These are phyloP conservation scores for Hyperopisus bebe DNA, from an alignment of 2,113 vertebrate species.

Conservation along the genomic window DNA sequence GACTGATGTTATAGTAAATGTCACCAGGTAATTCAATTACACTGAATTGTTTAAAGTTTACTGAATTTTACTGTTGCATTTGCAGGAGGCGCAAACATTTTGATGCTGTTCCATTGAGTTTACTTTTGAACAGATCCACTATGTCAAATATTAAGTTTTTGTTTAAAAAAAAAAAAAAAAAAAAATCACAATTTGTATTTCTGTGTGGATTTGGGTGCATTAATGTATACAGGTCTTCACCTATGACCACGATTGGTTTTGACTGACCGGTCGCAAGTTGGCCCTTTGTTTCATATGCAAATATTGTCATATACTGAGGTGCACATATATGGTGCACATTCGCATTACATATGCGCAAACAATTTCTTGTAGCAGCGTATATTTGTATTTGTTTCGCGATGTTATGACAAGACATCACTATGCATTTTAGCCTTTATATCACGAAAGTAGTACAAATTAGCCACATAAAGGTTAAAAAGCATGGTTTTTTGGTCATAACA, in stretches of 20 bases:
- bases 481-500: no score
- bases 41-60: not conserved
- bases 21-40: not conserved
- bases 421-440: not conserved
- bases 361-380: no score
- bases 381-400: no score
- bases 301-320: no score
- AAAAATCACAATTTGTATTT: not conserved
- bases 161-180: not conserved
- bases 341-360: no score
- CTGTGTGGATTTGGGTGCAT: not conserved
- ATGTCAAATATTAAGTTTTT: not conserved
- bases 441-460: not conserved
- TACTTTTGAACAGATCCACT: not conserved
- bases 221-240: not conserved
- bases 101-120: not conserved
- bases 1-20: not conserved
- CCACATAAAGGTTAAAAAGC: no score
- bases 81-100: not conserved
- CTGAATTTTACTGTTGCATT: not conserved
- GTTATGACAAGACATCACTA: no score
- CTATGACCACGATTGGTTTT: no score
- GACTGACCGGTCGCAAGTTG: no score
- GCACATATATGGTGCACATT: no score
- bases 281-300: no score